These are phyloP conservation scores for Pseudorhiza aurosa DNA, from an alignment of 30 jellyfish, hydroid and myxozoan genomes.

Conservation along the genomic window DNA sequence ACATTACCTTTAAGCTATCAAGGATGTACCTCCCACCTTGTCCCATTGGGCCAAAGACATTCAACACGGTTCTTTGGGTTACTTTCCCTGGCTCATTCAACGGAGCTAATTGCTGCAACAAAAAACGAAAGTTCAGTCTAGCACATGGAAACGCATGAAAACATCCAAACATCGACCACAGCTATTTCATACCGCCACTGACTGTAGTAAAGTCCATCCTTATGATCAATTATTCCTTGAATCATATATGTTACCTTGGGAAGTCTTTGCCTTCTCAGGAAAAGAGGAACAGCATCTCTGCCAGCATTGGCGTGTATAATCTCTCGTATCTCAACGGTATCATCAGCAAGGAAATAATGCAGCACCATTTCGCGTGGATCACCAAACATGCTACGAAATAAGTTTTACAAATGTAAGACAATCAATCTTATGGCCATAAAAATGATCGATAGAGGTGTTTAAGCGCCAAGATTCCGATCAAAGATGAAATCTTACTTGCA, in stretches of 20 bases:
- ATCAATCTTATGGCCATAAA: too few species aligned
- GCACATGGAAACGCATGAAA: too few species aligned
- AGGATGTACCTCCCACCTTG: slow-evolving; percentile 97
- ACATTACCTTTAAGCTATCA: slow-evolving; percentile 84
- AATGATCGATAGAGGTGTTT: too few species aligned
- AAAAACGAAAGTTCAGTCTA: neutral
- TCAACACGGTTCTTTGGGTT: slow-evolving; percentile 93
- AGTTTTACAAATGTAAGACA: too few species aligned
- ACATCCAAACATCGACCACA: too few species aligned
- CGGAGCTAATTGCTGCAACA: slow-evolving; percentile 73
- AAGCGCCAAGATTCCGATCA: too few species aligned
- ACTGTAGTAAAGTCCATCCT: too few species aligned
- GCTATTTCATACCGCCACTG: too few species aligned
- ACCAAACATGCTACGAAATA: slow-evolving; percentile 81
- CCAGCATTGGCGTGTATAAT: slow-evolving; percentile 91
- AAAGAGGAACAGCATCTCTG: slow-evolving; percentile 96
- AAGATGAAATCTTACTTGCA: too few species aligned
- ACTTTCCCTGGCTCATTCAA: slow-evolving; percentile 90
- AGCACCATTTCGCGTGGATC: slow-evolving; percentile 94
- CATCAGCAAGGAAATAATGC: slow-evolving; percentile 96
- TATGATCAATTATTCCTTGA: too few species aligned
- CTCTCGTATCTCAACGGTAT: slow-evolving; percentile 93
- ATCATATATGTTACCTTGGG: slow-evolving; percentile 98
- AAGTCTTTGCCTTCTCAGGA: slow-evolving; percentile 82
- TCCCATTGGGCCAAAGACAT: slow-evolving; percentile 98